Conservation (phyloP, 2,113 vertebrate genomes). For the Raja brachyura region DNA sequence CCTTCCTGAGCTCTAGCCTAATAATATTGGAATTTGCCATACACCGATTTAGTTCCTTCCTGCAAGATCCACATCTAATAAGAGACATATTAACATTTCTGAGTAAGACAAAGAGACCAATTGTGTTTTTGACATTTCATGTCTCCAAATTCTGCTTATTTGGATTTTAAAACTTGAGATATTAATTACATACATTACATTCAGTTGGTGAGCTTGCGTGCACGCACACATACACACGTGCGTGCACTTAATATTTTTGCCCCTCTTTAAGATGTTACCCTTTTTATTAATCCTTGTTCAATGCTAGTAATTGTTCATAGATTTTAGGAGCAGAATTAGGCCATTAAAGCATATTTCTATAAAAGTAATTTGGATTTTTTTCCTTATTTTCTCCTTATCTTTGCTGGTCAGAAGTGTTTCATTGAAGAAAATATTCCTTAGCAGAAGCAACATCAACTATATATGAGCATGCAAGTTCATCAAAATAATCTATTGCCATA, state of each 20-base stretch:
- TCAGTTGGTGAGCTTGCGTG: not conserved
- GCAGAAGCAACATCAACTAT: not conserved
- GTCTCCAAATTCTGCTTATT: not conserved
- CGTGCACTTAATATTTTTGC: not conserved
- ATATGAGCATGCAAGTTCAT: not conserved
- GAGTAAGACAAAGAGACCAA: not conserved
- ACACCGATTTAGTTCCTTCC: too few species aligned
- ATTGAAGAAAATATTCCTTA: too few species aligned
- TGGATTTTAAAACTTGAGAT: not conserved
- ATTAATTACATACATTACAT: not conserved
- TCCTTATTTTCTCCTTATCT: not conserved
- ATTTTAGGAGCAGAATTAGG: not conserved
- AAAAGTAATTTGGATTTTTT: not conserved
- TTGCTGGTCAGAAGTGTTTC: too few species aligned
- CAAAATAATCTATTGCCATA: not conserved
- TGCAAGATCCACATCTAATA: not conserved
- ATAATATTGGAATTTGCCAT: too few species aligned
- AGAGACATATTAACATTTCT: not conserved
- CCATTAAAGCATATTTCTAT: not conserved
- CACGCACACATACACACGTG: not conserved
- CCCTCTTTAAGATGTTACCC: not conserved
- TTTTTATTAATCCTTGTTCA: not conserved
- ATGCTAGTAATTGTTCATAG: not conserved
- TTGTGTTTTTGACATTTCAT: not conserved
- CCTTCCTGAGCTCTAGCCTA: too few species aligned